Evolutionary conservation across 2,113 vertebrate species (phyloP), one percentile per base, ranked within the genome.

Genomic region (Malurus melanocephalus): DNA sequence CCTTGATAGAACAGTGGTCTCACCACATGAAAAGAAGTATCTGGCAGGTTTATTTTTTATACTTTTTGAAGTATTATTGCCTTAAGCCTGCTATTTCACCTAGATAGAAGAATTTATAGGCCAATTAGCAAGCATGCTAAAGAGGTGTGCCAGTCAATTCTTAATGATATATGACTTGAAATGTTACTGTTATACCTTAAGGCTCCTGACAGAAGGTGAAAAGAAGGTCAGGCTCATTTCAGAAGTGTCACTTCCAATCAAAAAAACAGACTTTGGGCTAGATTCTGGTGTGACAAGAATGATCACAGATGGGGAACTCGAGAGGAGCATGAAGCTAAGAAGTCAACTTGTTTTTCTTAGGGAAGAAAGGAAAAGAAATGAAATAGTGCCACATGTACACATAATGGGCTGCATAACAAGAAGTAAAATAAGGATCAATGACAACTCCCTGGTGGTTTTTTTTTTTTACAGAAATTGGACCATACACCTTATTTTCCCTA

Each of bases 151-250:
- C 74, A 88, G 72, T 86, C 85, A 84, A 46, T 93, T 89, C 72
- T 35, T 55, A 91, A 73, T 67, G 62, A 45, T 81, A 77, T 48
- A 30, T 66, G 88, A 73, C 74, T 88, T 77, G 79, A 89, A 95
- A 88, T 71, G 69, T 68, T 93, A 87, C 74, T 89, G 68, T 72
- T 94, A 74, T 49, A 93, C 60, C 76, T 93, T 90, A 94, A 88
- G 80, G 74, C 59, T 93, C 32, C 65, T 60, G 51, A 89, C 71
- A 94, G 89, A 90, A 94, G 78, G 82, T 84, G 80, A 93, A 95
- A 42, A 91, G 77, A 94, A 95, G 94, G 89, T 87, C 92, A 90
- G 49, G 51, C 62, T 91, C 59, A 95, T 94, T 95, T 91, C 82
- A 91, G 15, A 89, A 89, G 74, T 77, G 88, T 33, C 88, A 74